phyloP scores from a whole-genome alignment of 1,140 invertebrate genomes.

The Coptotermes formosanus region DNA sequence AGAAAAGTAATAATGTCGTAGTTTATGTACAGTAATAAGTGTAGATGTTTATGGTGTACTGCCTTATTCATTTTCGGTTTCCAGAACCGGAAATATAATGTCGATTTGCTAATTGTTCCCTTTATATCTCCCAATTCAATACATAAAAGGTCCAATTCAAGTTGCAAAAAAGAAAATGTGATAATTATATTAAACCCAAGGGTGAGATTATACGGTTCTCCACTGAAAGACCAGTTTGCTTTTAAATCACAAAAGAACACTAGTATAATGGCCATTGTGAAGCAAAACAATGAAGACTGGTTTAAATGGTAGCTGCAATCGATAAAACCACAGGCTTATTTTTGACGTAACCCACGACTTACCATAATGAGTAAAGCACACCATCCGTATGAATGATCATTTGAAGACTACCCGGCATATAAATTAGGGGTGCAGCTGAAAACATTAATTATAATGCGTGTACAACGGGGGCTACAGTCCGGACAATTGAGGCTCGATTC shows the following conservation, averaged over 20 bases:
- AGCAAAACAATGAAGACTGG: neutral
- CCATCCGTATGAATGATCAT: neutral
- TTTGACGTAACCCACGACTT: neutral
- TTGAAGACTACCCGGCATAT: too few relatives aligned
- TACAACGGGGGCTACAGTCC: too few relatives aligned
- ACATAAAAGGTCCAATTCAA: neutral
- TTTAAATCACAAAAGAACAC: neutral
- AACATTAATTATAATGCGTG: too few relatives aligned
- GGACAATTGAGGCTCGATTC: too few relatives aligned
- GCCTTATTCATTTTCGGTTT: too few relatives aligned
- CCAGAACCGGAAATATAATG: neutral
- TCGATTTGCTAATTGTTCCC: conserved; percentile 8
- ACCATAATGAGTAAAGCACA: neutral
- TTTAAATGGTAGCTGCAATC: too few relatives aligned
- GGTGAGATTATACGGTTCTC: neutral
- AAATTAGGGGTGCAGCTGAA: too few relatives aligned
- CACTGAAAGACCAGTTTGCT: neutral
- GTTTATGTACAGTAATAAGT: too few relatives aligned
- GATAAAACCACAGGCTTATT: neutral
- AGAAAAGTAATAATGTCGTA: too few relatives aligned
- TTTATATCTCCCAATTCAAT: neutral
- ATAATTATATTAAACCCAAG: neutral
- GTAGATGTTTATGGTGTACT: too few relatives aligned
- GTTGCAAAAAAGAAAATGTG: neutral
- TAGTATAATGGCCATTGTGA: neutral